These are phyloP conservation scores for Corythoichthys intestinalis DNA, from an alignment of 2,113 vertebrate genomes.

Conservation along the genomic window DNA sequence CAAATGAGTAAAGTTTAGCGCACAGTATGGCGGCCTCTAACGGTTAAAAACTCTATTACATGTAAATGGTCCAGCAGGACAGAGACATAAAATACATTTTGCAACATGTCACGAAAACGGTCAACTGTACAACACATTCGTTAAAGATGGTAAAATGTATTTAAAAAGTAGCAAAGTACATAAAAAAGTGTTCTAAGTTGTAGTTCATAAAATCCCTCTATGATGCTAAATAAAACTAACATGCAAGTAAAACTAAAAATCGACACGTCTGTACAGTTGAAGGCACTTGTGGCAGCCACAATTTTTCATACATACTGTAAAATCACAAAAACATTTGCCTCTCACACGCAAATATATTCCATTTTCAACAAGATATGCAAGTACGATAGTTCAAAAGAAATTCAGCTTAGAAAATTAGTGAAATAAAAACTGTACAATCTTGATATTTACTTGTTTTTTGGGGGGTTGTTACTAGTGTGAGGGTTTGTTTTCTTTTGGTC, in stretches of 20 bases:
- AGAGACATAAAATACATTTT: slow-evolving; percentile 60
- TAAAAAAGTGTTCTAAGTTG: not conserved
- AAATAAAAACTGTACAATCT: slow-evolving; percentile 41
- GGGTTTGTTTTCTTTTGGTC: not conserved
- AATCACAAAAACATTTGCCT: slow-evolving; percentile 6
- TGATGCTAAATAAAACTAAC: slow-evolving; percentile 10
- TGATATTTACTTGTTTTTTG: not conserved
- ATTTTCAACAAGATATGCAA: not conserved
- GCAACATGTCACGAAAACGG: slow-evolving; percentile 23
- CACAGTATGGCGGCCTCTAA: slow-evolving; percentile 42
- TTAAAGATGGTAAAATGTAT: slow-evolving; percentile 11
- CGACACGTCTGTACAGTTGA: slow-evolving; percentile 51
- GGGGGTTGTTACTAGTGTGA: not conserved
- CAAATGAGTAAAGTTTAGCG: not conserved
- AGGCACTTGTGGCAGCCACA: slow-evolving; percentile 71
- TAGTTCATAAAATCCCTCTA: slow-evolving; percentile 15
- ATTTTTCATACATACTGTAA: slow-evolving; percentile 35
- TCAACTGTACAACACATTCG: slow-evolving; percentile 39
- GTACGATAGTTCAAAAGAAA: slow-evolving; percentile 24
- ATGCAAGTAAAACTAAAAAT: slow-evolving; percentile 5
- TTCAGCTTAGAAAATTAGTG: slow-evolving; percentile 23
- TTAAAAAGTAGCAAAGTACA: slow-evolving; percentile 6
- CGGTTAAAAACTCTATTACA: slow-evolving; percentile 32
- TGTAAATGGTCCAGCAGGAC: slow-evolving; percentile 1
- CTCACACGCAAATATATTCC: slow-evolving; percentile 8